Conservation (phyloP, 2,113 vertebrate species). For the Cinclus cinclus region DNA sequence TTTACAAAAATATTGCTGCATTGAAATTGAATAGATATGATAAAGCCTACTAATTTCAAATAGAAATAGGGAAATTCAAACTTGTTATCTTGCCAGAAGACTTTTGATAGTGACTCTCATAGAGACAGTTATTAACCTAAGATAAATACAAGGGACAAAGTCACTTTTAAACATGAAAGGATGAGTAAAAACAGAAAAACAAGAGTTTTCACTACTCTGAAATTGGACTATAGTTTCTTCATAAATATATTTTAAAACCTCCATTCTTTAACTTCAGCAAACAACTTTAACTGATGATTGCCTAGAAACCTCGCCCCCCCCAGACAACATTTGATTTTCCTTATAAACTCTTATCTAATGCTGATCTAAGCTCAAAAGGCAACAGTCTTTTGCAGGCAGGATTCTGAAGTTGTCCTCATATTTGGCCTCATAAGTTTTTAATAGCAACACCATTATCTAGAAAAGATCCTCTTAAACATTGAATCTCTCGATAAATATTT, state of each 20-base stretch:
- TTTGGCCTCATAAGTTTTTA: not conserved
- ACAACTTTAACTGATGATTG: not conserved
- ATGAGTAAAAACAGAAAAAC: not conserved
- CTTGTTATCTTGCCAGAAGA: not conserved
- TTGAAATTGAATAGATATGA: not conserved
- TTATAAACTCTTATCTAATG: not conserved
- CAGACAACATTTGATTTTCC: no score
- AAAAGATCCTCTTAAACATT: not conserved
- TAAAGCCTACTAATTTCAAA: not conserved
- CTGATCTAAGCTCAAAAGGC: not conserved
- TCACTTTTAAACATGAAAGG: not conserved
- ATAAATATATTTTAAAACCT: not conserved
- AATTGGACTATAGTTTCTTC: not conserved
- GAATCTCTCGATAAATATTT: not conserved
- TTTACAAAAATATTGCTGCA: not conserved
- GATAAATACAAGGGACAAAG: not conserved
- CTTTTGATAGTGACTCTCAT: not conserved
- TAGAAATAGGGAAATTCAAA: not conserved
- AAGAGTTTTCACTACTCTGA: not conserved
- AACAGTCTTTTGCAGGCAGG: not conserved
- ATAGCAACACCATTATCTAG: not conserved
- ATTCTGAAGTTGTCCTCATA: not conserved
- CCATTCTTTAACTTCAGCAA: not conserved
- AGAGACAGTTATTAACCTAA: not conserved
- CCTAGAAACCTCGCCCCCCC: no score